A percentile compares a stretch with the other conserved stretches of the same genome.
Conservation (phyloP, 2,113 vertebrate species). For the Chaetops frenatus region DNA sequence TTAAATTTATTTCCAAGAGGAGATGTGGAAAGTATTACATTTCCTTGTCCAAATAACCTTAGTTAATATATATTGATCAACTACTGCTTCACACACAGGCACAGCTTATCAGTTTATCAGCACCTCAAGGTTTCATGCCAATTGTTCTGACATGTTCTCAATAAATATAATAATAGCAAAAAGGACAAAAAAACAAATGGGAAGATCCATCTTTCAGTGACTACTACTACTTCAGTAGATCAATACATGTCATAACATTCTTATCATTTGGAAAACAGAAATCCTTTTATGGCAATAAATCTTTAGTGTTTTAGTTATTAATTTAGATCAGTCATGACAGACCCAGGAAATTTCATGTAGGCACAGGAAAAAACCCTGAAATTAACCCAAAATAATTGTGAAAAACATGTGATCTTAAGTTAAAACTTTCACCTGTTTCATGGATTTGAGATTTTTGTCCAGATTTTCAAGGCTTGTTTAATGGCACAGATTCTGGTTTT, state of each 20-base stretch:
- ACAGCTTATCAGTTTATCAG: slow-evolving; percentile 23
- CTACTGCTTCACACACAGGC: not conserved
- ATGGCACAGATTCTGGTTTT: not conserved
- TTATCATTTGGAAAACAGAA: slow-evolving; percentile 22
- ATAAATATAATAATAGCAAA: slow-evolving; percentile 30
- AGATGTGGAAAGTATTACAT: not conserved
- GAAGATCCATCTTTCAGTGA: slow-evolving; percentile 18
- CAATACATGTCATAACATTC: slow-evolving; percentile 30
- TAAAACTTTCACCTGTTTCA: not conserved
- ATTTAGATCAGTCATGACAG: slow-evolving; percentile 20
- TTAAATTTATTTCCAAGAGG: not conserved
- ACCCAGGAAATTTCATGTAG: not conserved
- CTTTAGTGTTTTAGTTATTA: slow-evolving; percentile 16
- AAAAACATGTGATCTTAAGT: not conserved
- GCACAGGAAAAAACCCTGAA: not conserved
- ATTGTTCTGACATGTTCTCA: slow-evolving; percentile 34
- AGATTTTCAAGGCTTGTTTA: not conserved
- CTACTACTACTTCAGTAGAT: slow-evolving; percentile 7
- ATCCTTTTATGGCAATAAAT: slow-evolving; percentile 44
- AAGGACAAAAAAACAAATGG: slow-evolving; percentile 37
- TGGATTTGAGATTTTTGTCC: not conserved
- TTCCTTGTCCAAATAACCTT: slow-evolving; percentile 35
- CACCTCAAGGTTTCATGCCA: not conserved
- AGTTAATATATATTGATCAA: slow-evolving; percentile 50
- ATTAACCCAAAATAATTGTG: not conserved